Conservation (phyloP, 2,888 invertebrate genomes). For the Drosophila hamatofila region DNA sequence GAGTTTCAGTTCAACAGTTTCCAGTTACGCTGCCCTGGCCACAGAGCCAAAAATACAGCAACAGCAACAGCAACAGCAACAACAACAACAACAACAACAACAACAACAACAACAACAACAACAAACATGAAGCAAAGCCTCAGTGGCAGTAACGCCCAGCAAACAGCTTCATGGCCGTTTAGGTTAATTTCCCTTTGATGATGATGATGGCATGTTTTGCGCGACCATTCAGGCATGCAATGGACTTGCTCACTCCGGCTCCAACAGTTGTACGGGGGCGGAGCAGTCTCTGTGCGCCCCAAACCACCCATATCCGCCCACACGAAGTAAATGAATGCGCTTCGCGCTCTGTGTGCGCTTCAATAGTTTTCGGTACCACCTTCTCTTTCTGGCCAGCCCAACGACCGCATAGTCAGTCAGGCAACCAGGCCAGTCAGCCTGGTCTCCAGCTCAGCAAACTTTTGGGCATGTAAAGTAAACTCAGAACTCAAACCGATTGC, state of each 20-base stretch:
- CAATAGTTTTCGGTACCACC: conserved; percentile 65
- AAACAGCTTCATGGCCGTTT: conserved; percentile 77
- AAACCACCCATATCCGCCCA: conserved; percentile 20
- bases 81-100: conserved; percentile 37
- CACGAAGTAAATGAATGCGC: conserved; percentile 62
- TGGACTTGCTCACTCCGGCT: conserved; percentile 71
- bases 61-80: conserved; percentile 40
- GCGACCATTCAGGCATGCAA: conserved; percentile 82
- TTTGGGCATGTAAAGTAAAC: conserved; percentile 54
- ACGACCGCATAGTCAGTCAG: conserved; percentile 13
- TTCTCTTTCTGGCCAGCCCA: conserved; percentile 1
- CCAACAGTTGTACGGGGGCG: conserved; percentile 3
- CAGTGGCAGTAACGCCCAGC: conserved; percentile 57
- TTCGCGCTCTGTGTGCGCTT: conserved; percentile 67
- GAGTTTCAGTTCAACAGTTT: conserved; percentile 22
- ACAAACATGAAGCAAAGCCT: conserved; percentile 28
- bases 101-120: conserved; percentile 34
- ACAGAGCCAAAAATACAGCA: conserved; percentile 35
- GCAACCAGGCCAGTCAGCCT: conserved; percentile 20
- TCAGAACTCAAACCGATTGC: conserved; percentile 28
- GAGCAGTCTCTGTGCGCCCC: neutral
- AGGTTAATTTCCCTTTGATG: conserved; percentile 84
- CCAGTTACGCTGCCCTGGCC: conserved; percentile 33
- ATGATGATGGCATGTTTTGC: conserved; percentile 79
- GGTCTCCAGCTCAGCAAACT: conserved; percentile 45